Conservation (phyloP, 1,140 invertebrate species). For the Anoplophora glabripennis region DNA sequence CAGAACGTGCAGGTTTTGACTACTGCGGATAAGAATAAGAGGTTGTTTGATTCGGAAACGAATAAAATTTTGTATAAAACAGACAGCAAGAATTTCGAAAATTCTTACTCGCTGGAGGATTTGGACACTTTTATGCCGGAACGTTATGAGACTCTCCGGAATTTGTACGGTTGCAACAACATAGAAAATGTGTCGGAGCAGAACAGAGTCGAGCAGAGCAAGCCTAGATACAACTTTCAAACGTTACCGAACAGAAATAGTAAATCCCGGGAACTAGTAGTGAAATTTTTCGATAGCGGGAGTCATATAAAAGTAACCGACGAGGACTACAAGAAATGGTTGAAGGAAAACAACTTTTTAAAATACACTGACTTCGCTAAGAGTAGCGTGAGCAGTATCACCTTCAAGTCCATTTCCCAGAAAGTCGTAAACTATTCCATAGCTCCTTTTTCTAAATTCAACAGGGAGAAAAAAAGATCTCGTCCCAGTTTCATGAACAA, state of each 20-base stretch:
- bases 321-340: slow-evolving; percentile 12
- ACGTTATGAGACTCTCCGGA: background rate
- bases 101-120: slow-evolving; percentile 2
- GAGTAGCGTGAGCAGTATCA: no score
- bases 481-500: no score
- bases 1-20: no score
- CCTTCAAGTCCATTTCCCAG: no score
- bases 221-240: background rate
- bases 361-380: slow-evolving; percentile 4
- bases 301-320: slow-evolving; percentile 1
- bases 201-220: no score
- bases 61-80: slow-evolving; percentile 11
- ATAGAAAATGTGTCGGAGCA: background rate
- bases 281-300: background rate
- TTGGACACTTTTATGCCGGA: background rate
- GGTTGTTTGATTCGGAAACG: no score
- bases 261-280: no score
- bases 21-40: no score
- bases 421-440: no score
- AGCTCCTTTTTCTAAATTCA: no score
- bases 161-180: slow-evolving; percentile 1
- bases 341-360: slow-evolving; percentile 7
- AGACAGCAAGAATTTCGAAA: slow-evolving; percentile 10
- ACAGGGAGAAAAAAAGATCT: no score
- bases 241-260: background rate